phyloP scores from a whole-genome alignment of 2,888 invertebrate species.

The Unio delphinus region DNA sequence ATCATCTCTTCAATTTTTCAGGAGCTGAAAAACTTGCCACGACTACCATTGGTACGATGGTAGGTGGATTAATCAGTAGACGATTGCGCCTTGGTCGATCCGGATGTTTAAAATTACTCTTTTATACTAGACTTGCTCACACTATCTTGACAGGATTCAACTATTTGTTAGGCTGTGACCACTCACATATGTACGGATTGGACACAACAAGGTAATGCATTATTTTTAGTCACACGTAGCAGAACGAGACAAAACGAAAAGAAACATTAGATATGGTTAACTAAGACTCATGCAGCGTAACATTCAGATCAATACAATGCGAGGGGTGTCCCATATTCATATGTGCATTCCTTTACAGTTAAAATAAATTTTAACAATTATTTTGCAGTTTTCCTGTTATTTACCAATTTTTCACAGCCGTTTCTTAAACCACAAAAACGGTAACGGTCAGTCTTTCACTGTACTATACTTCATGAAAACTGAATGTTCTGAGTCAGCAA shows the following conservation, averaged over 20 bases:
- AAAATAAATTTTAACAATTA: too few relatives aligned
- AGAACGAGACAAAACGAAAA: not conserved
- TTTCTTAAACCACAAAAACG: too few relatives aligned
- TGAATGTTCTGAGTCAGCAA: too few relatives aligned
- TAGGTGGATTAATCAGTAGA: conserved; percentile 35
- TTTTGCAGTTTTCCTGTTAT: too few relatives aligned
- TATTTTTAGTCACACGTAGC: not conserved
- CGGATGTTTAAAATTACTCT: conserved; percentile 36
- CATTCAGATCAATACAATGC: too few relatives aligned
- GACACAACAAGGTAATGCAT: conserved; percentile 6
- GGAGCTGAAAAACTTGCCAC: conserved; percentile 36
- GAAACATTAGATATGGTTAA: not conserved
- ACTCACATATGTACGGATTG: conserved; percentile 19
- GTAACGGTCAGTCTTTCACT: too few relatives aligned
- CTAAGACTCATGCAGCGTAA: too few relatives aligned
- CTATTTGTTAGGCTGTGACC: conserved; percentile 38
- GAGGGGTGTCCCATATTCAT: too few relatives aligned
- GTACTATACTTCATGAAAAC: too few relatives aligned
- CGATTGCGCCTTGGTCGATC: conserved; percentile 22
- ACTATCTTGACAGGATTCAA: conserved; percentile 14
- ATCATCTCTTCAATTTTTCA: conserved; percentile 1
- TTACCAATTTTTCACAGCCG: too few relatives aligned
- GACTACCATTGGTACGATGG: conserved; percentile 33
- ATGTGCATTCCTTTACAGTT: too few relatives aligned
- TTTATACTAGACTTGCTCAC: conserved; percentile 13